These are phyloP conservation scores for Cryptomyrus ogoouensis DNA, from an alignment of 2,113 vertebrate genomes.

Conservation along the genomic window DNA sequence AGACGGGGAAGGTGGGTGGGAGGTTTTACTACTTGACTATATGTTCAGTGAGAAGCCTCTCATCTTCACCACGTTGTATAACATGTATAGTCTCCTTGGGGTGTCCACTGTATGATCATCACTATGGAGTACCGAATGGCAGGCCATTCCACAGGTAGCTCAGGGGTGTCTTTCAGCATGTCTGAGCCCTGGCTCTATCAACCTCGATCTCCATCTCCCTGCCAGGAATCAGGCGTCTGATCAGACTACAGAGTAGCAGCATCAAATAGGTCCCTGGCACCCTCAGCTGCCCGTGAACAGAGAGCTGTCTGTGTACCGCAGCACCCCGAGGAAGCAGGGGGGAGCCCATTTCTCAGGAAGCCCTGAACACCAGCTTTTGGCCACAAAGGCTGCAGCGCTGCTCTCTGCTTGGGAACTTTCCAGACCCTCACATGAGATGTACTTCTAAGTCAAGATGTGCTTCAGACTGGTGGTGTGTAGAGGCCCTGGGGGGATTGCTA, in stretches of 20 bases:
- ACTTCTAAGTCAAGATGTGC: not conserved
- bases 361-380: not conserved
- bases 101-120: not conserved
- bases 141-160: not conserved
- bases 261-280: not conserved
- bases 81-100: not conserved
- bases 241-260: constrained; percentile 5
- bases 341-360: not conserved
- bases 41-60: not conserved
- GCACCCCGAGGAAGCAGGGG: not conserved
- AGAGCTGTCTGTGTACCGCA: not conserved
- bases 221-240: not conserved
- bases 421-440: not conserved
- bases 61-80: not conserved
- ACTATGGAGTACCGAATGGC: not conserved
- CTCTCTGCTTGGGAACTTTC: not conserved
- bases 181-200: not conserved
- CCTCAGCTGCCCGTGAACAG: not conserved
- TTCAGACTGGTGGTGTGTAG: not conserved
- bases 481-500: not conserved
- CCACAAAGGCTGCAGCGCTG: not conserved
- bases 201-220: not conserved
- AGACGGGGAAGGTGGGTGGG: not conserved
- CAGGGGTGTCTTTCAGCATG: not conserved
- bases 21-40: not conserved